Evolutionary conservation across 30 jellyfish, hydroid and myxozoan species (phyloP), one percentile per base, ranked within the genome.

Genomic region (Morbakka virulenta): DNA sequence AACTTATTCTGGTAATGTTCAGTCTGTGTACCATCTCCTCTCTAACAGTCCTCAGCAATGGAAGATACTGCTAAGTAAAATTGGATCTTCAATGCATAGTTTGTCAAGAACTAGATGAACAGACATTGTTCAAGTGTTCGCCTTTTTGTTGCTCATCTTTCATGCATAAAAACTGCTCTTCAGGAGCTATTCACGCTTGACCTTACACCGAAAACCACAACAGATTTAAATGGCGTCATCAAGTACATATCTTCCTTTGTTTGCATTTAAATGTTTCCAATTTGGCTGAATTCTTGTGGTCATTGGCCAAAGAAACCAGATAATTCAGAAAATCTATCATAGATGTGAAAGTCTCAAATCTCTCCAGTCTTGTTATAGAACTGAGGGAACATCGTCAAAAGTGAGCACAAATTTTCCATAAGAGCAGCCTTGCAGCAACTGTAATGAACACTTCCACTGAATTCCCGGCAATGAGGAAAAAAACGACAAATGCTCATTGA

Each of bases 301-400:
- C 57, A 41, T 41, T 41, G 57, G 17, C 17, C 13, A 41, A 41
- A 41, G 57, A 17, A 41, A 41, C 57, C 57, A 41, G 57, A 41
- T 41, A 41, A 41, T 41, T 41, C 57, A 41, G 57, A 17, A 41
- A 41, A 41, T 9, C 13, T 6, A 6, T 17, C 17, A 41, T 41
- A 25, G 86, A 74, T 24, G 86, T 41, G 57, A 17, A 41, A 9
- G 57, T 41, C 57, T 41, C 57, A 9, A 41, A 17, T 41, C 57
- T 41, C 57, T 41, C 13, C 57, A 41, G 57, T 41, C 57, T 41
- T 41, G 57, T 4, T 41, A 4, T 41, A 41, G 57, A 41, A 17
- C 57, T 41, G 57, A 41, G 17, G 57, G 57, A 41, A 17, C 57
- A 4, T 17, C 57, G 17, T 41, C 57, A 41, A 41, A 41, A 41